Evolutionary conservation across 30 jellyfish, hydroid and myxozoan species (phyloP).

Genomic region (Hydractinia symbiolongicarpus): DNA sequence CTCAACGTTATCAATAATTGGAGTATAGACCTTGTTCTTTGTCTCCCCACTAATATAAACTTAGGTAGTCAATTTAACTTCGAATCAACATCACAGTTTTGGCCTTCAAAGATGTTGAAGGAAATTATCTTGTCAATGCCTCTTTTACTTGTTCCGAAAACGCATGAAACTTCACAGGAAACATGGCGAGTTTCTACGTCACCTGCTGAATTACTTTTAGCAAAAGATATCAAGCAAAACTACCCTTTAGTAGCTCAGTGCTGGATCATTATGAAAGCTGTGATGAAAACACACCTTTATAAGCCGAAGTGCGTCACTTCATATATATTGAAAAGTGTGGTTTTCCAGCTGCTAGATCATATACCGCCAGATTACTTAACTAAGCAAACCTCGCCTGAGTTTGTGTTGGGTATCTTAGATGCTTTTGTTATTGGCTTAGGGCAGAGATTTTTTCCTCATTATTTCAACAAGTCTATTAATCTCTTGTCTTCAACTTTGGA

Average conservation of each 20-base stretch:
- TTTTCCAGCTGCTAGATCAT: background rate
- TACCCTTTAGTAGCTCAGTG: background rate
- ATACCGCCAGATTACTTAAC: background rate
- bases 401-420: background rate
- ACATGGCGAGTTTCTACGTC: background rate
- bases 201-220: background rate
- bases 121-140: background rate
- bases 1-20: background rate
- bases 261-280: background rate
- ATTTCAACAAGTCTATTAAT: background rate
- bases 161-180: background rate
- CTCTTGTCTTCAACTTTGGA: background rate
- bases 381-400: background rate
- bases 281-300: background rate
- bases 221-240: background rate
- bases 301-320: background rate
- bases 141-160: background rate
- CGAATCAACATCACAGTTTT: background rate
- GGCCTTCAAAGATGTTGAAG: background rate
- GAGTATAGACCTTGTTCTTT: background rate
- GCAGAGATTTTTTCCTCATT: conserved; percentile 4
- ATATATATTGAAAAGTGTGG: background rate
- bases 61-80: background rate
- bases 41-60: background rate
- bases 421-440: background rate